Conservation (phyloP, 2,113 vertebrate species). For the Rhinogobius similis region DNA sequence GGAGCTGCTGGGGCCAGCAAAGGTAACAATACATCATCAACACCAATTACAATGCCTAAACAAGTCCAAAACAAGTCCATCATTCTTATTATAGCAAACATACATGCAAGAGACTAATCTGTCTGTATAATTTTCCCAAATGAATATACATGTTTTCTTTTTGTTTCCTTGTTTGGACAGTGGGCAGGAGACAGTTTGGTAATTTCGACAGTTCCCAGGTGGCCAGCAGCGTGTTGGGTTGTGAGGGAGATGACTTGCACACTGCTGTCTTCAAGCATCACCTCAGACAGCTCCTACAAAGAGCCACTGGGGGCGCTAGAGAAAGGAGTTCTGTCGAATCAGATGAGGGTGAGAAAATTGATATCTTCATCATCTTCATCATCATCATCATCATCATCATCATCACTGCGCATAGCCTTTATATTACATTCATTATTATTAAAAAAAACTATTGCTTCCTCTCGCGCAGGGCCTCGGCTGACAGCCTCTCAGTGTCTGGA, state of each 20-base stretch:
- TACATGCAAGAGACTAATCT: too few relatives aligned
- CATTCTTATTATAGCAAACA: neutral
- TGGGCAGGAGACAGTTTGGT: slow-evolving; percentile 94
- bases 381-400: neutral
- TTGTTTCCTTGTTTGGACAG: slow-evolving; percentile 60
- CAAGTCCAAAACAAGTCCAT: neutral
- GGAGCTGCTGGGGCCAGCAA: slow-evolving; percentile 88
- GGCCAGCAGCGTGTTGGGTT: slow-evolving; percentile 85
- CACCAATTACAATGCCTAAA: slow-evolving; percentile 2
- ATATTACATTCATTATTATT: neutral
- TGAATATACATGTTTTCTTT: neutral
- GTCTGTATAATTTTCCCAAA: too few relatives aligned
- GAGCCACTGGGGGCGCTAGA: slow-evolving; percentile 70
- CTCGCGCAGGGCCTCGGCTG: slow-evolving; percentile 82
- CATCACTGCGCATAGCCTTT: neutral
- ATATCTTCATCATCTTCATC: neutral
- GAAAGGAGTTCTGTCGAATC: slow-evolving; percentile 20
- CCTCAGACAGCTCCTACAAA: slow-evolving; percentile 86
- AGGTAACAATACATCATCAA: slow-evolving; percentile 76
- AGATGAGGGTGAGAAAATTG: slow-evolving; percentile 66
- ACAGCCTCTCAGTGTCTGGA: slow-evolving; percentile 87
- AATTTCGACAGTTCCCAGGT: slow-evolving; percentile 84
- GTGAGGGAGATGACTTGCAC: slow-evolving; percentile 88
- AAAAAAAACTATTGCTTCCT: neutral
- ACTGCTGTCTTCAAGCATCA: slow-evolving; percentile 94